Evolutionary conservation across 1,140 invertebrate species (phyloP), one percentile per base, ranked within the genome.

Genomic region (Trichoplusia ni): DNA sequence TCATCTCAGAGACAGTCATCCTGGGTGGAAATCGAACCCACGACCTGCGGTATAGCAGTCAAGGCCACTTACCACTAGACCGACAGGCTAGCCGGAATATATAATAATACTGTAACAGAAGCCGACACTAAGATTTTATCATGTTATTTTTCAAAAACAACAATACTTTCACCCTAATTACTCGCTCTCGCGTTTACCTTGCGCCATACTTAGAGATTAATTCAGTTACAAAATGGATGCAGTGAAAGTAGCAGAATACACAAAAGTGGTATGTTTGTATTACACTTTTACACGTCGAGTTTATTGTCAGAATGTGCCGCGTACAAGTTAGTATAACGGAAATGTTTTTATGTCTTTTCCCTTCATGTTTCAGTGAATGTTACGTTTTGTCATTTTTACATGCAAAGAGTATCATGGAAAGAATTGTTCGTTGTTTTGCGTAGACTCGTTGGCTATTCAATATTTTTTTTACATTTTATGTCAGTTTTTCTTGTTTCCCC

Each of bases 201-300:
- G 27, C 8, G 11, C 47, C 47, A 35, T 16, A 35, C 19, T 31
- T 18, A 7, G 16, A 21, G 47, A 51, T 51, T 60, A 46, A 60
- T 60, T 60, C 56, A 44, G 56, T 60, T 58, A 59, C 47, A 58
- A 65, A 65, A 59, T 53, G 54, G 44, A 18, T 65, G 63, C 63
- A 59, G 42, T 38, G 33, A 37, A 56, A 58, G 51, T 42, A 19
- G 9, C 13, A 19, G 16, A 46, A 13, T 18, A 27, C 44, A 35
- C 29, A 51, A 21, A 49, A 51, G 29, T 3, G 3, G 7, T 33
- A 51, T 51, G 29, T 51, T 35, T 33, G 29, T 35, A 21, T 14
- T 8, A 1, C 27, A 49, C 14, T 33, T 49, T 49, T 19, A 51
- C 47, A 23, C 18, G 47, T 4, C 6, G 21, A 5, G 16, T 6